Percentiles rank a stretch among this genome's conserved stretches.
phyloP scores from a whole-genome alignment of 2,113 vertebrate species.

The Percopsis transmontana region DNA sequence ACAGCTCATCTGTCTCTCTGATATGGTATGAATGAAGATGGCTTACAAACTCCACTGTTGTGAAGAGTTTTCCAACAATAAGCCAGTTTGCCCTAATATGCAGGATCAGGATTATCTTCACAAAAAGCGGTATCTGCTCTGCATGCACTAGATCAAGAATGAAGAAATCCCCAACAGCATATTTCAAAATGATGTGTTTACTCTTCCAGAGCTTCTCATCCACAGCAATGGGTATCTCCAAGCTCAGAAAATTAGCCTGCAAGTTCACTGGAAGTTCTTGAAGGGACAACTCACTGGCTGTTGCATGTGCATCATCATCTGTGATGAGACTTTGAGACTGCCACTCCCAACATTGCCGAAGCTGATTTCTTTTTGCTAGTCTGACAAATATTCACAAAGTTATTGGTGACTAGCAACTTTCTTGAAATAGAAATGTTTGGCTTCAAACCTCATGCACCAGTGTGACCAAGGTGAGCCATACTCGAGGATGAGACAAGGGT shows the following conservation, averaged over 20 bases:
- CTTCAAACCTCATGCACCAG: no score
- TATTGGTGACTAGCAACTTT: neutral
- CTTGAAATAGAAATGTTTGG: neutral
- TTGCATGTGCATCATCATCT: neutral
- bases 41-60: neutral
- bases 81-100: neutral
- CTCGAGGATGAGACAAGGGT: neutral
- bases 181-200: neutral
- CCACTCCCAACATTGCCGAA: neutral
- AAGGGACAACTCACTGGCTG: neutral
- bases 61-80: neutral
- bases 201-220: neutral
- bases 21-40: neutral
- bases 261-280: neutral
- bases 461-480: neutral
- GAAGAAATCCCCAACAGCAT: neutral
- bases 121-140: neutral
- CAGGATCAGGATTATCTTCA: neutral
- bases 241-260: neutral
- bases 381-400: neutral
- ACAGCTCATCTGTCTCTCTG: neutral
- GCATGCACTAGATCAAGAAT: neutral
- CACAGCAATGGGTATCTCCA: neutral
- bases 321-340: neutral
- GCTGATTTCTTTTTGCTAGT: conserved; percentile 1